Percentiles rank a stretch among this genome's conserved stretches.
Evolutionary conservation across 1,140 invertebrate species (phyloP).

Genomic region (Zaprionus taronus): DNA sequence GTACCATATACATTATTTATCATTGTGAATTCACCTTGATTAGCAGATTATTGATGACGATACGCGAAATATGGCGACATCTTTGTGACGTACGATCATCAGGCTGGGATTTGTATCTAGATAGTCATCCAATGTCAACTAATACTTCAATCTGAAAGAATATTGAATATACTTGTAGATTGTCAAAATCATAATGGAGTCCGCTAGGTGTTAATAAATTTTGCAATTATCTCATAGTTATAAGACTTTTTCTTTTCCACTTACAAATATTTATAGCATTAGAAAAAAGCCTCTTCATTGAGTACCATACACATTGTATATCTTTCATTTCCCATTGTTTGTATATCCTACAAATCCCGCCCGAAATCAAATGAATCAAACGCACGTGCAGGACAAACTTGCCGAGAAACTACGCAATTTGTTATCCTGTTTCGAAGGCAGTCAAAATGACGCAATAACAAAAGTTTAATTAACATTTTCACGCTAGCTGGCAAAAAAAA

Average conservation of each 20-base stretch:
- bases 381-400: slow-evolving; percentile 54
- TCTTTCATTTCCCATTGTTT: background rate
- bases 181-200: background rate
- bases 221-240: too few relatives aligned
- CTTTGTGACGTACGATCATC: background rate
- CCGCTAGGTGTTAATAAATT: background rate
- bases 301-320: background rate
- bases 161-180: background rate
- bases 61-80: background rate
- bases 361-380: background rate
- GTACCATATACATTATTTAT: background rate
- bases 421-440: slow-evolving; percentile 30
- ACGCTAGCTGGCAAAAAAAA: slow-evolving; percentile 28
- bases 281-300: background rate
- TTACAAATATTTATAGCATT: background rate
- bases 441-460: slow-evolving; percentile 68
- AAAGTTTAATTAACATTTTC: slow-evolving; percentile 76
- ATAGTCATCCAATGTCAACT: too few relatives aligned
- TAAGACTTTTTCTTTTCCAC: background rate
- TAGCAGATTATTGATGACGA: slow-evolving; percentile 14
- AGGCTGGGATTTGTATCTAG: background rate
- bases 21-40: slow-evolving; percentile 41
- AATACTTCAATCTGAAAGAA: too few relatives aligned
- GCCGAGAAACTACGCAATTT: slow-evolving; percentile 63
- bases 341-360: background rate